phyloP scores from a whole-genome alignment of 2,113 vertebrate genomes.

The Herpailurus yagouaroundi region DNA sequence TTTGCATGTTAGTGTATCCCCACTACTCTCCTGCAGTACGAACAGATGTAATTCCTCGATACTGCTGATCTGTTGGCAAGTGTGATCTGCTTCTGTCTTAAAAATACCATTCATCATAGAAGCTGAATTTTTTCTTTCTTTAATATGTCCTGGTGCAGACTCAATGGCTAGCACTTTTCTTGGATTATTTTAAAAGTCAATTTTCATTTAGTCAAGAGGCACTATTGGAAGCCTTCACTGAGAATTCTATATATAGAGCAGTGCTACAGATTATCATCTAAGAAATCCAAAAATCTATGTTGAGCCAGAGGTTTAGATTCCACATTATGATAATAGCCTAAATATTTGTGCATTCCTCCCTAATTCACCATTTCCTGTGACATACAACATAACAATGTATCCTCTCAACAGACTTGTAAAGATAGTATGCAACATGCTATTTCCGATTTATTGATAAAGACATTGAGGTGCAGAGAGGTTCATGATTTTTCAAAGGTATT shows the following conservation, averaged over 20 bases:
- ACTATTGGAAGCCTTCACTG: background rate
- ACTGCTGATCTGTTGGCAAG: background rate
- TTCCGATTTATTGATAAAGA: background rate
- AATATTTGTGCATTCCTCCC: background rate
- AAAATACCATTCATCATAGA: background rate
- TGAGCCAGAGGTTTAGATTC: background rate
- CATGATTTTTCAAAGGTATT: background rate
- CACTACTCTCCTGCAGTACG: background rate
- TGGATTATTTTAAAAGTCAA: constrained; percentile 29
- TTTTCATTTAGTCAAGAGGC: constrained; percentile 51
- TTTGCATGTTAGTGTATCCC: background rate
- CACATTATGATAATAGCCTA: background rate
- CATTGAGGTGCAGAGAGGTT: background rate
- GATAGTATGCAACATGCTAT: background rate
- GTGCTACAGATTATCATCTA: background rate
- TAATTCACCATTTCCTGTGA: background rate
- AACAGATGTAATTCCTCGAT: background rate
- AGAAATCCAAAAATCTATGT: background rate
- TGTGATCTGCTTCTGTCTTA: background rate
- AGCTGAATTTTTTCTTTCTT: background rate
- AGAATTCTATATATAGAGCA: background rate
- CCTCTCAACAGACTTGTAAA: background rate
- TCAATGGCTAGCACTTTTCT: constrained; percentile 41
- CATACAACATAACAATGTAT: background rate
- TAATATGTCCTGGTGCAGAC: background rate